Evolutionary conservation across 2,797 vertebrate species (phyloP), one percentile per base, ranked within the genome.

Genomic region (Danio kyathit): DNA sequence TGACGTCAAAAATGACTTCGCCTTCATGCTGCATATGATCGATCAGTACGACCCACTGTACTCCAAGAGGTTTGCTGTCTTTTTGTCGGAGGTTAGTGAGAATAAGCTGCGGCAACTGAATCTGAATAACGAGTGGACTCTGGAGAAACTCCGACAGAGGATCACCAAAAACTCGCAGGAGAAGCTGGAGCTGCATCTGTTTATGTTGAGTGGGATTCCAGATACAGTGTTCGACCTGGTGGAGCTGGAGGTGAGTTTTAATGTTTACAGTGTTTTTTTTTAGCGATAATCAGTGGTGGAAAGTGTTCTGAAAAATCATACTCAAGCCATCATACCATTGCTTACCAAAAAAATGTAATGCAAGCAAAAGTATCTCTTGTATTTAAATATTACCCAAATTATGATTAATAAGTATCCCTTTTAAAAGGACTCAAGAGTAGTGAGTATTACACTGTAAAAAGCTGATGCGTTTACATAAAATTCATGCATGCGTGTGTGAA

Each of bases 1-100:
- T 0, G 98, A 99, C 0, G 93, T 99, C 61, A 99, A 98, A 91
- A 99, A 99, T 0, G 98, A 99, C 93, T 99, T 99, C 12, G 97
- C 98, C 86, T 99, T 99, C 88, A 99, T 99, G 97, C 92, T 99
- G 11, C 98, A 99, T 83, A 96, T 99, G 91, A 99, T 98, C 0
- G 98, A 99, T 86, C 98, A 99, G 90, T 99, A 99, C 0, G 98
- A 99, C 89, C 98, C 97, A 0, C 95, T 99, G 14, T 99, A 99
- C 89, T 99, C 97, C 0, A 99, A 99, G 83, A 97, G 98, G 81
- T 99, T 99, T 0, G 98, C 98, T 0, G 97, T 99, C 66, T 99
- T 99, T 87, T 92, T 99, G 64, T 99, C 98, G 0, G 98, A 99
- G 90, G 98, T 99, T 79, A 99, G 97, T 0, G 98, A 99, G 91